Percentiles rank a stretch among this genome's conserved stretches.
Conservation (phyloP, 1,140 invertebrate species). For the Drosophila mojavensis region DNA sequence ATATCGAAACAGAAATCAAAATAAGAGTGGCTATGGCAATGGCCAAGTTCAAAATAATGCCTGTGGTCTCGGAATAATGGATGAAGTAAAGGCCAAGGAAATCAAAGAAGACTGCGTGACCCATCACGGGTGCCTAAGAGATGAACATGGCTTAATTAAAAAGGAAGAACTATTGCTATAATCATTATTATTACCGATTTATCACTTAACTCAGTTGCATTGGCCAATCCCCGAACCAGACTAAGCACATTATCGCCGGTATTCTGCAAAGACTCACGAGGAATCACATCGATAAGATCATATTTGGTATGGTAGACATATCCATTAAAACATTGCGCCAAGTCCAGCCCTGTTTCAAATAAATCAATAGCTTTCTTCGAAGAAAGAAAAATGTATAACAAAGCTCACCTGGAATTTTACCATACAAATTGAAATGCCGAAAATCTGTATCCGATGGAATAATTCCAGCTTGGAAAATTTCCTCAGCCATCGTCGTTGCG, state of each 20-base stretch:
- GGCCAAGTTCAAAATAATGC: conserved; percentile 85
- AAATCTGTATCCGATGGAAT: conserved; percentile 96
- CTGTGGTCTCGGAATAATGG: conserved; percentile 85
- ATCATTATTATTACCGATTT: conserved; percentile 34
- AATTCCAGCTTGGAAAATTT: conserved; percentile 92
- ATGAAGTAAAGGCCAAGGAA: conserved; percentile 90
- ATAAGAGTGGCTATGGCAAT: conserved; percentile 84
- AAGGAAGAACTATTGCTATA: neutral
- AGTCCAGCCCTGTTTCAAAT: conserved; percentile 87
- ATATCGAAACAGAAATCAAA: conserved; percentile 83
- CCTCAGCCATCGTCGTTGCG: conserved; percentile 91
- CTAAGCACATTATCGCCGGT: conserved; percentile 91
- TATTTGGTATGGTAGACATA: conserved; percentile 95
- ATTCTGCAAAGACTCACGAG: conserved; percentile 91
- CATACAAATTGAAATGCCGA: conserved; percentile 90
- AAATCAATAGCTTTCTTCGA: neutral
- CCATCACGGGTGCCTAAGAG: conserved; percentile 54
- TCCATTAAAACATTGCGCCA: conserved; percentile 96
- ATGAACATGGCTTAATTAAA: no score
- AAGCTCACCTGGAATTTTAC: conserved; percentile 83
- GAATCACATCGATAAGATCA: conserved; percentile 90
- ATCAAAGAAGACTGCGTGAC: conserved; percentile 91
- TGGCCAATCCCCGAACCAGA: conserved; percentile 87
- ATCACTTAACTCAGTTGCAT: conserved; percentile 86
- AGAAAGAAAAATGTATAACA: neutral